Conservation (phyloP, 2,797 vertebrate genomes). For the Melanotaenia maccullochi region DNA sequence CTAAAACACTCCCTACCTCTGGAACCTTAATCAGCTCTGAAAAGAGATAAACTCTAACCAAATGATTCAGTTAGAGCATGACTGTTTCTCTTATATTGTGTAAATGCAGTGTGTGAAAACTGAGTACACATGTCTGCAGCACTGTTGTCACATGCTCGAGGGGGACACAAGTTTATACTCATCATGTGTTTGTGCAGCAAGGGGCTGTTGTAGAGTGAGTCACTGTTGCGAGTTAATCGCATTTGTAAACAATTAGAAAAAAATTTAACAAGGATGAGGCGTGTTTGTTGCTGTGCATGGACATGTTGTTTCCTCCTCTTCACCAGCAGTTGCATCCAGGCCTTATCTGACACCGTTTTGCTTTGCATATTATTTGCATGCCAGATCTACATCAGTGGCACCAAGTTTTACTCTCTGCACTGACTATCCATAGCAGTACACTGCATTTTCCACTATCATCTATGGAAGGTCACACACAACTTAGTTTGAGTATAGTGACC, state of each 20-base stretch:
- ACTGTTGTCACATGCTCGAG: slow-evolving; percentile 40
- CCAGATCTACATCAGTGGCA: slow-evolving; percentile 45
- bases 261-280: slow-evolving; percentile 45
- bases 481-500: slow-evolving; percentile 9
- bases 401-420: slow-evolving; percentile 49
- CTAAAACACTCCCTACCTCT: slow-evolving; percentile 56
- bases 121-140: slow-evolving; percentile 17
- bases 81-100: slow-evolving; percentile 28
- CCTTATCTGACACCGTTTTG: slow-evolving; percentile 68
- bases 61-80: slow-evolving; percentile 32
- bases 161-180: slow-evolving; percentile 22
- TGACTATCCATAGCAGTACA: slow-evolving; percentile 9
- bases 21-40: slow-evolving; percentile 38
- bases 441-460: slow-evolving; percentile 20
- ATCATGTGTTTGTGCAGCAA: slow-evolving; percentile 45
- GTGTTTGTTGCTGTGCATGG: slow-evolving; percentile 32
- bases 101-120: slow-evolving; percentile 30
- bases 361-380: slow-evolving; percentile 85
- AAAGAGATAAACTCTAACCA: slow-evolving; percentile 41
- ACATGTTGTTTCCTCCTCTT: slow-evolving; percentile 52
- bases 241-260: slow-evolving; percentile 55
- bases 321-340: slow-evolving; percentile 35
- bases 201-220: slow-evolving; percentile 46
- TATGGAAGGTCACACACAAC: slow-evolving; percentile 17
- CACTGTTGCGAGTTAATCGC: slow-evolving; percentile 40